Evolutionary conservation across 2,888 invertebrate species (phyloP).

Genomic region (Nysson spinosus): DNA sequence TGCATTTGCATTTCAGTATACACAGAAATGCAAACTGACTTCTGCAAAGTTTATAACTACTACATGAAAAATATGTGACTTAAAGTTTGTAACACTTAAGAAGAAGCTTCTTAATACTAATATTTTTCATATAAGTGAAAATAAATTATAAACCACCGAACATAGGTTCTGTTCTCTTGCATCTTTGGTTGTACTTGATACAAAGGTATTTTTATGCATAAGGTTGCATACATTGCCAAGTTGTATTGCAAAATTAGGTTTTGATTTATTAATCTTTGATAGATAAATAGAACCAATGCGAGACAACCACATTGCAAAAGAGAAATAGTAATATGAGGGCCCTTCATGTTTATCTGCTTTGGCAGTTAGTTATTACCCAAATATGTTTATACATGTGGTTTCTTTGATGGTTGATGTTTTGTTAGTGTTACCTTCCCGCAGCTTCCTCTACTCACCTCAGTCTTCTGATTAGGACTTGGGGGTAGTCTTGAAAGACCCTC

Average conservation of each 20-base stretch:
- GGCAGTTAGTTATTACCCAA: conserved; percentile 56
- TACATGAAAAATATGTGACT: conserved; percentile 18
- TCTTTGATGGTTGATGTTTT: conserved; percentile 62
- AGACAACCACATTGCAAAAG: conserved; percentile 34
- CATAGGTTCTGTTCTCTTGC: conserved; percentile 28
- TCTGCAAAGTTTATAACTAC: conserved; percentile 19
- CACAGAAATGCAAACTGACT: conserved; percentile 39
- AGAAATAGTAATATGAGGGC: conserved; percentile 51
- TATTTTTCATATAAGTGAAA: conserved; percentile 26
- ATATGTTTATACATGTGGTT: conserved; percentile 58
- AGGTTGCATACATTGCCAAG: conserved; percentile 19
- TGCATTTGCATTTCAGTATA: conserved; percentile 34
- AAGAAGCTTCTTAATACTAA: conserved; percentile 25
- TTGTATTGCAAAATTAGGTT: conserved; percentile 13
- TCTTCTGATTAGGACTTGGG: conserved; percentile 77
- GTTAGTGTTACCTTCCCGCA: conserved; percentile 75
- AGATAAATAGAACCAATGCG: conserved; percentile 36
- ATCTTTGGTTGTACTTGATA: conserved; percentile 60
- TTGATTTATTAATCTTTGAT: conserved; percentile 20
- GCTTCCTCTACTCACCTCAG: conserved; percentile 77
- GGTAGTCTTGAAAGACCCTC: conserved; percentile 78
- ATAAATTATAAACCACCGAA: conserved; percentile 5
- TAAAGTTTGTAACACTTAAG: conserved; percentile 14
- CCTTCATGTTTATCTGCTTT: conserved; percentile 55
- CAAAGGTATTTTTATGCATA: conserved; percentile 39